Evolutionary conservation across 2,888 invertebrate species (phyloP).

Genomic region (Eueremaeus valkanovi): DNA sequence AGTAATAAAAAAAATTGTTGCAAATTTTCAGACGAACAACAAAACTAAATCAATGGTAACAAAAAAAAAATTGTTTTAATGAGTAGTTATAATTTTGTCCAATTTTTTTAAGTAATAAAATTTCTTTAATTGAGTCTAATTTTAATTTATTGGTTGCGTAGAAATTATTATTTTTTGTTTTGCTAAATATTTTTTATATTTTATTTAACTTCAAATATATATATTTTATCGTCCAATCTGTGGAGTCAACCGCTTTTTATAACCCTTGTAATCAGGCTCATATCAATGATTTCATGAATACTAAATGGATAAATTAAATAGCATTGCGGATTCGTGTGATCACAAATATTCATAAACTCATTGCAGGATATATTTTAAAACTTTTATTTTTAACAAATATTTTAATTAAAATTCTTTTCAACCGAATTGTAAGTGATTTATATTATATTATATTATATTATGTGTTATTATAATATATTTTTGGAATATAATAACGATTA

Average conservation of each 20-base stretch:
- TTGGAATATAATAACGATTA: background rate
- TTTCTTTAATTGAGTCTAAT: background rate
- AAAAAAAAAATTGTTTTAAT: background rate
- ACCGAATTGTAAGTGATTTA: too few species aligned
- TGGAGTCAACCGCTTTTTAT: background rate
- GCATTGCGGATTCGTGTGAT: background rate
- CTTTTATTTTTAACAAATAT: too few species aligned
- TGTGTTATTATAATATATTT: background rate
- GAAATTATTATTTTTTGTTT: too few species aligned
- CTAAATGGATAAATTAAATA: background rate
- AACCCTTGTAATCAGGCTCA: background rate
- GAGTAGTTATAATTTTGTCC: too few species aligned
- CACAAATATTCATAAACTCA: background rate
- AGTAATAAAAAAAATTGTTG: background rate
- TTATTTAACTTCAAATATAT: background rate
- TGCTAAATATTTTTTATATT: background rate
- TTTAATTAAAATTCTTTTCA: too few species aligned
- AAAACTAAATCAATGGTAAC: background rate
- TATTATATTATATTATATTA: too few species aligned
- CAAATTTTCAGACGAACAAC: background rate
- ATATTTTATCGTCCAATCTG: background rate
- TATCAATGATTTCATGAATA: background rate
- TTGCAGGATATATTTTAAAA: background rate
- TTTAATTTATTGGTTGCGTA: constrained; percentile 1
- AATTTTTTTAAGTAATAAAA: background rate